Conservation (phyloP, 2,797 vertebrate species). For the Pseudopleuronectes americanus region DNA sequence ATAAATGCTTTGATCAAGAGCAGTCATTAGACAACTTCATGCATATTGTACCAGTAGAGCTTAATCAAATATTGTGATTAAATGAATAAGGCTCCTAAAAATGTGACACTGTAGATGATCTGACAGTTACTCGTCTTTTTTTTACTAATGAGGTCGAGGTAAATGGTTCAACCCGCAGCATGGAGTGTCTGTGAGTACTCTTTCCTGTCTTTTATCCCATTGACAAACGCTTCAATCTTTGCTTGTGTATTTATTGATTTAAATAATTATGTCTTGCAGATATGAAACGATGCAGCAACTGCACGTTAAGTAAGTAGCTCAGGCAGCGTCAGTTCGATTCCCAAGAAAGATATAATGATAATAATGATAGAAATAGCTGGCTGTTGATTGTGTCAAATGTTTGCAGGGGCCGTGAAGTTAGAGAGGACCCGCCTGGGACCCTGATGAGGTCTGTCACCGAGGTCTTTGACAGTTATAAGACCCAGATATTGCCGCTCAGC, state of each 20-base stretch:
- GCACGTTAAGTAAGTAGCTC: not conserved
- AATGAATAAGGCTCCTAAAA: not conserved
- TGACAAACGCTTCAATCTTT: not conserved
- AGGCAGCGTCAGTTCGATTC: slow-evolving; percentile 31
- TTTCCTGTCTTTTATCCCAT: not conserved
- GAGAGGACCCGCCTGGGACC: not conserved
- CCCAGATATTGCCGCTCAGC: slow-evolving; percentile 18
- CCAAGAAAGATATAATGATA: not conserved
- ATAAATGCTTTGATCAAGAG: not conserved
- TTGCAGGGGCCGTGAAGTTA: slow-evolving; percentile 46
- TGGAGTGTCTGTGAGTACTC: slow-evolving; percentile 63
- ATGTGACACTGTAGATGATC: not conserved
- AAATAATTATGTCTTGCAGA: slow-evolving; percentile 28
- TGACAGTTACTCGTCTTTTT: not conserved
- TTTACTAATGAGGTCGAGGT: not conserved
- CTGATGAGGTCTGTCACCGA: slow-evolving; percentile 50
- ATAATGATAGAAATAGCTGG: not conserved
- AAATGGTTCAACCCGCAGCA: not conserved
- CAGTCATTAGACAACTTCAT: too few species aligned
- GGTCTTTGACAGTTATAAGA: slow-evolving; percentile 62
- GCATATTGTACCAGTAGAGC: not conserved
- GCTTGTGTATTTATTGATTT: not conserved
- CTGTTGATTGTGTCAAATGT: not conserved
- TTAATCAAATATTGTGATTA: not conserved
- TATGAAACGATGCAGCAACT: slow-evolving; percentile 43